Evolutionary conservation across 2,797 vertebrate species (phyloP), one percentile per base, ranked within the genome.

Genomic region (Hafferia zeledoni): DNA sequence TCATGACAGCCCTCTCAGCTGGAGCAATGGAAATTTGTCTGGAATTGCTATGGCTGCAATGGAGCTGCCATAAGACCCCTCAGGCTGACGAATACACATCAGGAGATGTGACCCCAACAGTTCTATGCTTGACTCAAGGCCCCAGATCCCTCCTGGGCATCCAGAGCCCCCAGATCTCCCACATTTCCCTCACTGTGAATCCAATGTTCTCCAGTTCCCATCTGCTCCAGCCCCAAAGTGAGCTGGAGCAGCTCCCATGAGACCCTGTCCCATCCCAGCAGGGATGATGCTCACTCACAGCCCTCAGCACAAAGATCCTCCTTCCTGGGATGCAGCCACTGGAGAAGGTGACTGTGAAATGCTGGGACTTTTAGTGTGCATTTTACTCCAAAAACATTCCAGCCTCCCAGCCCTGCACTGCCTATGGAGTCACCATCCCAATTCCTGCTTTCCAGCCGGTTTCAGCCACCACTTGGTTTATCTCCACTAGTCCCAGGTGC

Each of bases 41-140:
- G 0, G 25, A 27, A 63, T n/a, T 0, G 5, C 57, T 75, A 41
- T 1, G 59, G 79, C 59, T 83, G 37, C 1, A 1, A n/a, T 2
- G 27, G 71, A 90, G 50, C 79, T 82, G 71, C 80, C 46, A 4
- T 2, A 46, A 90, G 61, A 27, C 61, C 67, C 3, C 61, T 82
- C 33, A 5, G 17, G 67, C 49, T 33, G 47, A 61, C 63, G n/a
- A 39, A 75, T 23, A 11, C 28, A 41, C 70, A 39, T 55, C 28
- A 13, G 65, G 8, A 60, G 61, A 75, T 49, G 65, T 31, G 3
- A 81, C 80, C 30, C 69, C 0, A 0, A 23, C 17, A 4, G 16
- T 8, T 20, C 77, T 30, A 12, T 0, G 0, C 46, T 53, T 35
- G 7, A 0, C n/a, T 13, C 61, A 2, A 61, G 14, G 39, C 16